Evolutionary conservation across 2,888 invertebrate genomes (phyloP).

Genomic region (Drosophila ustulata): DNA sequence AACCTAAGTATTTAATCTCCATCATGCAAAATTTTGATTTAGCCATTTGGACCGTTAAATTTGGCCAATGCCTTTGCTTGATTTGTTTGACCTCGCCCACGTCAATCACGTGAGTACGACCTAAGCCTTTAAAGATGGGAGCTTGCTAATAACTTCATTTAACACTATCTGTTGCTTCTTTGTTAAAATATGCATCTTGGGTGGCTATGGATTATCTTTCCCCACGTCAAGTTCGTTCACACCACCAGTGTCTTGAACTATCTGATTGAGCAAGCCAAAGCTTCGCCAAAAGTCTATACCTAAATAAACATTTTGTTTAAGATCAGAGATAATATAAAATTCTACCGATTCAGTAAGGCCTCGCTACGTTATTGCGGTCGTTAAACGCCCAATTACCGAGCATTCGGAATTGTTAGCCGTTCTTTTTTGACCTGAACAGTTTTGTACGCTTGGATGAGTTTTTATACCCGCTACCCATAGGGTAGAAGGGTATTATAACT

Average conservation of each 20-base stretch:
- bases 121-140: conserved; percentile 2
- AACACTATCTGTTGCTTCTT: neutral
- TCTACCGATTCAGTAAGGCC: neutral
- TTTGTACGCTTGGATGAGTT: neutral
- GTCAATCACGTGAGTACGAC: conserved; percentile 3
- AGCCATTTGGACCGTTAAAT: no score
- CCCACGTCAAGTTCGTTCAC: neutral
- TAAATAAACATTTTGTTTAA: neutral
- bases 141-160: neutral
- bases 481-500: no score
- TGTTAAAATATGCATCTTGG: neutral
- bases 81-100: neutral
- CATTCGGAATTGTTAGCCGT: conserved; percentile 4
- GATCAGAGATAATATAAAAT: neutral
- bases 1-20: no score
- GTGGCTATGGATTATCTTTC: neutral
- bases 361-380: no score
- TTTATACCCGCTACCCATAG: no score
- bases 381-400: no score
- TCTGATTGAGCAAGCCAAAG: neutral
- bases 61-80: conserved; percentile 5
- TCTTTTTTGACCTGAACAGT: neutral
- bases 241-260: no score
- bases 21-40: no score
- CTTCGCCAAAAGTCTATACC: neutral